These are phyloP conservation scores for Agriopis aurantiaria DNA, from an alignment of 2,888 invertebrate genomes.

Conservation along the genomic window DNA sequence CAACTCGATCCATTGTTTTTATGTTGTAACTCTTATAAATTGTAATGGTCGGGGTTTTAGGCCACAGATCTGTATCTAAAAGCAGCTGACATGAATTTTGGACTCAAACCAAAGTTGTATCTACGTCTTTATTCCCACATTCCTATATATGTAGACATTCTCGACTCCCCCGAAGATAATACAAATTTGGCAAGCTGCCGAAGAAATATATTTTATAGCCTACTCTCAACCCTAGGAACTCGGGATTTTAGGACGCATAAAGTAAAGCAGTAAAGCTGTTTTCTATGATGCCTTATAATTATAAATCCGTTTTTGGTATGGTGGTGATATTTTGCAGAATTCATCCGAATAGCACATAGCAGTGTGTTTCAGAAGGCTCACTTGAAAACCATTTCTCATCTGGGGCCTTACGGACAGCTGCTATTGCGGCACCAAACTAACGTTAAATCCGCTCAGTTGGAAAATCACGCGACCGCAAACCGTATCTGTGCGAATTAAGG, in stretches of 20 bases:
- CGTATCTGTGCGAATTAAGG: too few relatives aligned
- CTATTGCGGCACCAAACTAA: too few relatives aligned
- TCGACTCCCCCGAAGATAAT: conserved; percentile 27
- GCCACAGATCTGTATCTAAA: not conserved
- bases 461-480: too few relatives aligned
- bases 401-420: too few relatives aligned
- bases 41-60: too few relatives aligned
- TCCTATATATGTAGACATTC: conserved; percentile 20
- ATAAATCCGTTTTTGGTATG: not conserved
- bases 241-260: conserved; percentile 29
- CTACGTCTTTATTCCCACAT: conserved; percentile 11
- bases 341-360: too few relatives aligned
- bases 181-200: conserved; percentile 42
- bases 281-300: conserved; percentile 7
- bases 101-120: not conserved
- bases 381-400: not conserved
- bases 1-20: too few relatives aligned
- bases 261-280: conserved; percentile 20
- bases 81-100: conserved; percentile 7
- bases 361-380: not conserved
- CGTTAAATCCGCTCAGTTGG: too few relatives aligned
- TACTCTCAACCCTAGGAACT: conserved; percentile 34
- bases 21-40: too few relatives aligned
- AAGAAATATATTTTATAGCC: conserved; percentile 41
- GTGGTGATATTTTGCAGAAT: not conserved